Percentiles rank a stretch among this genome's conserved stretches.
Conservation (phyloP, 2,797 vertebrate species). For the Pipistrellus nathusii region DNA sequence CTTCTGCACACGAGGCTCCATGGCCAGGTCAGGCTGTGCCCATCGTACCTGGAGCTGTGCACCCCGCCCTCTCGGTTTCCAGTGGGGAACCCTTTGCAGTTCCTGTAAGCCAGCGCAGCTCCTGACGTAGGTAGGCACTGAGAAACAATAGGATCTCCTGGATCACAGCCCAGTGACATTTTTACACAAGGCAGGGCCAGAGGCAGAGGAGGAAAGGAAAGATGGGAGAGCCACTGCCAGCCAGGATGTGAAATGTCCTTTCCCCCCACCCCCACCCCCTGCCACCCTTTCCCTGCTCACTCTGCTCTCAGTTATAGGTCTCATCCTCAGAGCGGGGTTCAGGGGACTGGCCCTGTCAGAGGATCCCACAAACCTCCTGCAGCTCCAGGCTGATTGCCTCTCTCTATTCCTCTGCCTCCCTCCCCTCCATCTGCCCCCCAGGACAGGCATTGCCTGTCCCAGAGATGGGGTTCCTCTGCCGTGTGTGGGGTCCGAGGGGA, state of each 20-base stretch:
- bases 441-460: background rate
- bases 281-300: no score
- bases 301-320: background rate
- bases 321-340: background rate
- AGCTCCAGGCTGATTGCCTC: background rate
- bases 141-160: background rate
- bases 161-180: background rate
- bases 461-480: background rate
- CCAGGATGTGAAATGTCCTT: background rate
- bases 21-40: background rate
- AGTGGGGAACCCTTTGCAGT: background rate
- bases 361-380: background rate
- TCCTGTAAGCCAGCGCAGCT: background rate
- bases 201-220: background rate
- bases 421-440: fast-evolving
- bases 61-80: background rate
- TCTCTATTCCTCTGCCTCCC: background rate
- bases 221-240: background rate
- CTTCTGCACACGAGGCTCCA: background rate
- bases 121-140: background rate
- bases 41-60: background rate
- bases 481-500: background rate
- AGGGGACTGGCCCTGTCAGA: background rate
- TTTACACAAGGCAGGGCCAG: background rate
- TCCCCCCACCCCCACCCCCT: no score